Base-by-base conservation (phyloP, 2,797 vertebrate species). In the Dallia pectoralis region DNA sequence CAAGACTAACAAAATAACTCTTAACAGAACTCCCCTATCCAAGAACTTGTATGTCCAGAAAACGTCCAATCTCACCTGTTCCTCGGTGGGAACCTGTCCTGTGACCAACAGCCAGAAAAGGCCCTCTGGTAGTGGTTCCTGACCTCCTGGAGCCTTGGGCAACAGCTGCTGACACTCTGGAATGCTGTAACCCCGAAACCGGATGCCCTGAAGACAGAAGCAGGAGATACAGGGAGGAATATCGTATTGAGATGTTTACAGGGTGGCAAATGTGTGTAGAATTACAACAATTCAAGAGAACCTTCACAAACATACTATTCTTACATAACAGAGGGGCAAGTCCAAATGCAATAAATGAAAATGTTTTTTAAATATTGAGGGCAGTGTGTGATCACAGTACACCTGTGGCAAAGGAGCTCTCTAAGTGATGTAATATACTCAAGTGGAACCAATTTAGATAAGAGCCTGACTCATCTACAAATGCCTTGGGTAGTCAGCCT, bases 101-200 rank as follows among this genome's bases (percentile, higher is more conserved):
- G 97, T 98, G 83, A 98, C 90, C 88, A 98, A 88, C 83, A 98
- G 92, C 97, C 97, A 99, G 91, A 98, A 99, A n/a, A 98, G 95
- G 9, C 97, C 96, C 79, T 98, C 97, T 0, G 97, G 97, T 76
- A 99, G 91, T 0, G 97, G 97, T 84, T 99, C 97, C 71, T 94
- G 93, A 0, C 97, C 96, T 59, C 95, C 96, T 0, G 94, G 86
- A 14, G 95, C 96, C 85, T 96, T 99, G 68, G 97, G 96, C 78
- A 99, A 89, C 83, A 97, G 79, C 85, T 96, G 90, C 90, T 99
- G 97, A 84, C 97, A 99, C 81, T 98, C 97, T 4, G 96, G 97
- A 78, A 99, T 98, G 87, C 97, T 97, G 89, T 96, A 96, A 32
- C 97, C 96, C 4, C 97, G 92, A 88, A 98, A 98, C 84, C 96